Evolutionary conservation across 2,888 invertebrate genomes (phyloP), one percentile per base, ranked within the genome.

Genomic region (Thalpophila matura): DNA sequence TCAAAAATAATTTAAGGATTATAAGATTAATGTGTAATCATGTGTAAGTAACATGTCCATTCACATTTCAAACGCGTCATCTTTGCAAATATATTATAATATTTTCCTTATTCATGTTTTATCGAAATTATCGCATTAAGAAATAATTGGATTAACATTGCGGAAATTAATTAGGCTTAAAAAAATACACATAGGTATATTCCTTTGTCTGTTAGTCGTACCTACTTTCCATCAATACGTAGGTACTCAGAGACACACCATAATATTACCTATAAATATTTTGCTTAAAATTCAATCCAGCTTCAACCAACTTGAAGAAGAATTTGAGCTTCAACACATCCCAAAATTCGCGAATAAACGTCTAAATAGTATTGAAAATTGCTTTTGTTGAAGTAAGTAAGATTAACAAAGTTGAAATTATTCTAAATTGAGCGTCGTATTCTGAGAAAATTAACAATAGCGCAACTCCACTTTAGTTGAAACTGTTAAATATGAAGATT

Each of bases 321-420:
- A 51, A 49, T 58, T 58, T 57, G 20, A 61, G 26, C 26, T 31
- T 37, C n/a, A 38, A 47, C 35, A 59, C 57, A 55, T 72, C 20
- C 7, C 27, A 60, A 72, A 54, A 53, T 49, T 62, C 29, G 12
- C 10, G 40, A 58, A 64, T 63, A 60, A 49, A 65, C 47, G 24
- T 62, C 37, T 57, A 66, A 73, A 72, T 67, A 56, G 47, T 27
- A 67, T 50, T 40, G 47, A 5, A 40, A 75, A 73, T 75, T 38
- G 65, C 56, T 72, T 67, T 51, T 31, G 51, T 40, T 29, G 22
- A 54, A 75, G 62, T 60, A 54, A 75, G 62, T 60, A 49, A 40
- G 33, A 77, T 66, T 58, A 72, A 60, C 51, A 38, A 77, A 77
- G 60, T 69, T 77, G 7, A 43, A 59, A 58, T 58, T 43, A 62